Percentiles rank a stretch among this genome's conserved stretches.
Conservation (phyloP, 2,797 vertebrate species). For the Phoxinus dragarum region DNA sequence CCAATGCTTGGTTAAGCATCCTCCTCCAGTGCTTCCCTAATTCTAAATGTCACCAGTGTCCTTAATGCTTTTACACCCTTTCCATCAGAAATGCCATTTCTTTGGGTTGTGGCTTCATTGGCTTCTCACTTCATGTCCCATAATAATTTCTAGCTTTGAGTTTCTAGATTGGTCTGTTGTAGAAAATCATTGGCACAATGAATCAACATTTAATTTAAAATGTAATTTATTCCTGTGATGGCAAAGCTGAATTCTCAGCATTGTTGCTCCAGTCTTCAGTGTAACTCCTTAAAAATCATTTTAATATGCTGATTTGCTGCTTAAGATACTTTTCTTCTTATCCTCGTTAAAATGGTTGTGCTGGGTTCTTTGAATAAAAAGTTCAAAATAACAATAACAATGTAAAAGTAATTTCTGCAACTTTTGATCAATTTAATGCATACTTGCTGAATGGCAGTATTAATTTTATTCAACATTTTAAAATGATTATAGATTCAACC, state of each 20-base stretch:
- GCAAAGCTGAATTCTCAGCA: not conserved
- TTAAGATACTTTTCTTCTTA: not conserved
- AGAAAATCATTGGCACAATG: not conserved
- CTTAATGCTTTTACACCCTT: slow-evolving; percentile 39
- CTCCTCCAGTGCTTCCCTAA: slow-evolving; percentile 53
- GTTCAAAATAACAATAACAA: not conserved
- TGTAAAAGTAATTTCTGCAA: not conserved
- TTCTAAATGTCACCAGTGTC: slow-evolving; percentile 69
- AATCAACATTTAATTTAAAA: not conserved
- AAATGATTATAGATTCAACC: not conserved
- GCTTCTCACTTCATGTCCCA: not conserved
- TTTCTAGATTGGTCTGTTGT: not conserved
- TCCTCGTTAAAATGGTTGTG: not conserved
- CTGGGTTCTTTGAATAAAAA: not conserved
- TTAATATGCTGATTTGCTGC: not conserved
- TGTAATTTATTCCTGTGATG: not conserved
- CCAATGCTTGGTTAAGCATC: slow-evolving; percentile 64
- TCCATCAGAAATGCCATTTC: slow-evolving; percentile 61
- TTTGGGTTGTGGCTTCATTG: slow-evolving; percentile 37
- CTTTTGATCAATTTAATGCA: not conserved
- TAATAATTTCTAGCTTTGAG: not conserved
- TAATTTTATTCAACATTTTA: not conserved
- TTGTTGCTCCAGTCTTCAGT: not conserved
- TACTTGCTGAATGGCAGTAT: not conserved
- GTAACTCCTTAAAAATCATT: not conserved